These are phyloP conservation scores for Sphaerodactylus townsendi DNA, from an alignment of 2,113 vertebrate genomes.

Conservation along the genomic window DNA sequence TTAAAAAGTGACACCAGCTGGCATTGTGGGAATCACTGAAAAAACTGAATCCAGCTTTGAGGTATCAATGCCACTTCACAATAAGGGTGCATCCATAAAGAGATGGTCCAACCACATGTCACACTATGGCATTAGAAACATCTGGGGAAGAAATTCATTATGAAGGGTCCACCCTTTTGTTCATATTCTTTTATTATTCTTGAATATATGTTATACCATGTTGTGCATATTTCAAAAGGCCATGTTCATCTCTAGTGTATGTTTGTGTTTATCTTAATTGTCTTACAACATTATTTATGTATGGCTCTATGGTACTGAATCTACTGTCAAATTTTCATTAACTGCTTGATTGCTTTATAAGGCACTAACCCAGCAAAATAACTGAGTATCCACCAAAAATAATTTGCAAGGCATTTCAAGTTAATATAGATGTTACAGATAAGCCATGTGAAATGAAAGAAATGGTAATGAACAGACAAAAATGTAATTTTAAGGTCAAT, in stretches of 20 bases:
- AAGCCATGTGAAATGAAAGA: slow-evolving; percentile 11
- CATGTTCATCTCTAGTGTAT: neutral
- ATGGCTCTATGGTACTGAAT: neutral
- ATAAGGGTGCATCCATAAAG: neutral
- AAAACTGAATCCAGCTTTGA: neutral
- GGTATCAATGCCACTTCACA: neutral
- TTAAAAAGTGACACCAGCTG: neutral
- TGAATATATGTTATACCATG: neutral
- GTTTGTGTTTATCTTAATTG: neutral
- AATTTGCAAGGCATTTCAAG: neutral
- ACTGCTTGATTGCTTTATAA: neutral
- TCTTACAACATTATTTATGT: neutral
- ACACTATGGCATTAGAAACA: neutral
- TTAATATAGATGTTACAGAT: neutral
- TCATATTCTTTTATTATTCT: neutral
- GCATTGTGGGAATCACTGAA: neutral
- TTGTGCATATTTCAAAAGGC: neutral
- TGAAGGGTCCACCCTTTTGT: neutral
- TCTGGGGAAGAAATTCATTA: neutral
- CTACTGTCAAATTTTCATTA: neutral
- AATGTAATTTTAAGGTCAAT: slow-evolving; percentile 29
- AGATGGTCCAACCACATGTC: neutral
- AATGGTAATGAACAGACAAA: neutral
- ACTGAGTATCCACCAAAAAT: neutral
- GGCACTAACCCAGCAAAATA: neutral